Base-by-base conservation (phyloP, 2,113 vertebrate species). In the Ariopsis seemanni region DNA sequence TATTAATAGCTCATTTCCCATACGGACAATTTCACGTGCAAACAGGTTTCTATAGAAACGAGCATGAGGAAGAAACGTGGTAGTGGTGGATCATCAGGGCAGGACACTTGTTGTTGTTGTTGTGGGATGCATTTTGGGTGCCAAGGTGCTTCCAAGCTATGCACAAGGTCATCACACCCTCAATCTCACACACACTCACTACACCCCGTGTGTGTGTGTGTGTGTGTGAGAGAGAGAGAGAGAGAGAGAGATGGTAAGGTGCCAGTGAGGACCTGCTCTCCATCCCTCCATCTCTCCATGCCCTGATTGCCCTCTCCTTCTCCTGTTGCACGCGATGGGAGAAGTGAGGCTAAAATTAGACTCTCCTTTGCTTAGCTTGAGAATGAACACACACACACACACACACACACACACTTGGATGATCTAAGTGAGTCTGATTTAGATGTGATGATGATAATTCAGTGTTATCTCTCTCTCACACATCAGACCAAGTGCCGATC, bases 141-240 rank as follows among this genome's bases (percentile, higher is more conserved):
- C 85, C 84, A 86, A 77, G 84, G 84, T 86, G 86, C 69, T 86
- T 62, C 78, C 84, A 63, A 89, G 67, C 63, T 79, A 82, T 65
- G 60, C 67, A 81, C 90, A 89, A 89, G 88, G 88, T 91, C 86
- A 91, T 78, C 86, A 85, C 85, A 86, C 78, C 60, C 88, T 77
- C 88, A 89, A 63, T 25, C 63, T 65, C 83, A 74, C 25, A 30
- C 63, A 60, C 78, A 63, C 22, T n/a, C 62, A 50, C 5, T 67
- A 69, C 84, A 75, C 25, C 7, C 18, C 55, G 48, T 18, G 15
- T 57, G n/a, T 22, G n/a, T 71, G 52, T 71, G 83, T 72, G 52
- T 84, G 83, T 57, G 85, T n/a, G n/a, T n/a, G 25, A 34, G 34
- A 34, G 85, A 2, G 34, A 34, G 34, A 34, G 34, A 34, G 34